Percentiles rank a stretch among this genome's conserved stretches.
phyloP scores from a whole-genome alignment of 92 coral and sea anemone genomes.

The Palythoa grandis region DNA sequence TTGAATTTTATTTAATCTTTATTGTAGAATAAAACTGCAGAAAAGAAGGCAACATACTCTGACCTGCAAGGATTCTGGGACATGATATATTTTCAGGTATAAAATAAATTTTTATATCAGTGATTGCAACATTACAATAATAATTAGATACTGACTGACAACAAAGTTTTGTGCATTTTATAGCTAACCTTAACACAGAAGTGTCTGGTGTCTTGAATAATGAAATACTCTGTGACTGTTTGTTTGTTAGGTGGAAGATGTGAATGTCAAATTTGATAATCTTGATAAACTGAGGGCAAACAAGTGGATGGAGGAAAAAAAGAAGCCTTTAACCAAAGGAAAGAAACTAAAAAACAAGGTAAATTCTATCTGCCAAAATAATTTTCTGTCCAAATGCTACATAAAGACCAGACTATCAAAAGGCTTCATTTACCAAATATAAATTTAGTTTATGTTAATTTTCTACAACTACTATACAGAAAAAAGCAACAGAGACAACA shows the following conservation, averaged over 20 bases:
- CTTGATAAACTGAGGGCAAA: conserved; percentile 73
- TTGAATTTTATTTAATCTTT: neutral
- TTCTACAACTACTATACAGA: neutral
- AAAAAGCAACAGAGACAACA: neutral
- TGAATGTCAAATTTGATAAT: conserved; percentile 72
- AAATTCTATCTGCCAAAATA: neutral
- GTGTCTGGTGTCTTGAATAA: neutral
- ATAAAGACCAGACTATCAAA: neutral
- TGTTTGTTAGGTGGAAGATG: conserved; percentile 82
- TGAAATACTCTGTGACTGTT: neutral
- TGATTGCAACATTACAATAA: neutral
- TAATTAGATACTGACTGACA: too few species aligned
- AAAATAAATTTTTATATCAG: neutral
- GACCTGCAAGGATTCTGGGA: conserved; percentile 96
- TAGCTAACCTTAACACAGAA: neutral
- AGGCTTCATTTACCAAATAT: neutral
- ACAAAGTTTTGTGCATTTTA: too few species aligned
- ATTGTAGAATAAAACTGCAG: conserved; percentile 75
- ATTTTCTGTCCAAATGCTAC: neutral
- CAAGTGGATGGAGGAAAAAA: conserved; percentile 82
- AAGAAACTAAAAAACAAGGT: conserved; percentile 74
- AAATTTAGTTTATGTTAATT: neutral
- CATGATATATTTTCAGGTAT: conserved; percentile 88
- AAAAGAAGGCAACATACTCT: conserved; percentile 83
- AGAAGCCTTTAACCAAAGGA: conserved; percentile 50